A percentile compares a stretch with the other conserved stretches of the same genome.
Evolutionary conservation across 1,140 invertebrate species (phyloP).

Genomic region (Panagrolaimus sp.): DNA sequence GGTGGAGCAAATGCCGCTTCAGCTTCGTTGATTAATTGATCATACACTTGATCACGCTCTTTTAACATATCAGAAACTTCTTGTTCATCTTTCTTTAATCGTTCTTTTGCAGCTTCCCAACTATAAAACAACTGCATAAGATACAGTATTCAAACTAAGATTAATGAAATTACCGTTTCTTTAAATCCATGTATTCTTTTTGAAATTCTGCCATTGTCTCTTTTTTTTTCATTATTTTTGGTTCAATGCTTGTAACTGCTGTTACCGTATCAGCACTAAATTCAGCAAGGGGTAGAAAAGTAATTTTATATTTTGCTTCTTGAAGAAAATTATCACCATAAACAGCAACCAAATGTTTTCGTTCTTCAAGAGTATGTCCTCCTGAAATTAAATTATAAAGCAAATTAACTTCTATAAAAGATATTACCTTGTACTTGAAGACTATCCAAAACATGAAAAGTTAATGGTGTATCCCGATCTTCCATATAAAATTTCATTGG

Average conservation of each 20-base stretch:
- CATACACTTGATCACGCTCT: slow-evolving; percentile 35
- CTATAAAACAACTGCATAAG: slow-evolving; percentile 23
- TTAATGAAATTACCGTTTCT: slow-evolving; percentile 44
- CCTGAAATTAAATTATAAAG: slow-evolving; percentile 25
- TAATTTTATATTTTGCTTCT: slow-evolving; percentile 29
- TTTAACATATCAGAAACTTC: slow-evolving; percentile 27
- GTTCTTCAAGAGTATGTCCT: slow-evolving; percentile 42
- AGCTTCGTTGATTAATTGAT: slow-evolving; percentile 18
- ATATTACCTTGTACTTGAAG: slow-evolving; percentile 45
- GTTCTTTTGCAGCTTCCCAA: slow-evolving; percentile 33
- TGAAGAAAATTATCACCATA: slow-evolving; percentile 43
- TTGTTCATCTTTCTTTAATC: slow-evolving; percentile 39
- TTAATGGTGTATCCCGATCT: slow-evolving; percentile 52
- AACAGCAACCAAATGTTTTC: slow-evolving; percentile 52
- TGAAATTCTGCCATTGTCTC: slow-evolving; percentile 53
- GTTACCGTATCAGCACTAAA: slow-evolving; percentile 21
- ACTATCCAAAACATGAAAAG: slow-evolving; percentile 55
- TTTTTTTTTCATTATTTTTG: slow-evolving; percentile 41
- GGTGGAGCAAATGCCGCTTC: not conserved
- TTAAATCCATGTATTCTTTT: slow-evolving; percentile 52
- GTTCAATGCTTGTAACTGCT: slow-evolving; percentile 40
- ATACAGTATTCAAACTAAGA: not conserved
- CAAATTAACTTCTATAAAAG: not conserved
- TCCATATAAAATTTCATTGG: slow-evolving; percentile 53
- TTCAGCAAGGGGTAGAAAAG: slow-evolving; percentile 28